Base-by-base conservation (phyloP, 2,113 vertebrate genomes). In the Corapipo altera region DNA sequence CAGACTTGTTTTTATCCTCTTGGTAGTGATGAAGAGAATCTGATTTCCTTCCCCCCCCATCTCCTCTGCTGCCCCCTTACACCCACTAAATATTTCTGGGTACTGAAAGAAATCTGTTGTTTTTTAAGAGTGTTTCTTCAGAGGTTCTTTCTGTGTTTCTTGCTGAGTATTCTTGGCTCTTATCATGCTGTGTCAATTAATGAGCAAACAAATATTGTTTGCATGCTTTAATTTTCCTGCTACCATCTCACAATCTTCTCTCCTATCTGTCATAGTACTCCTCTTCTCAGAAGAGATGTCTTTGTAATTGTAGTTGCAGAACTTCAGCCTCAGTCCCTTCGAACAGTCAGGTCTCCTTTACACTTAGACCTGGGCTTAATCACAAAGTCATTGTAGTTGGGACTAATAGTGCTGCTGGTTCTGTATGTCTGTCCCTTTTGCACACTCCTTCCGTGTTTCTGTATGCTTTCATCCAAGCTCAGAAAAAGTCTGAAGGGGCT, bases 131-230 rank as follows among this genome's bases (percentile, higher is more conserved):
- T 71, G 14, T 87, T 89, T 79, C 57, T 79, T 91, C 51, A 82
- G 78, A 88, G 74, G 48, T 85, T 71, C n/a, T 28, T 88, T 86
- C 74, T 85, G 30, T 80, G 48, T 91, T 95, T 82, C 66, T 70
- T 93, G 22, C 91, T 82, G 74, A 95, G 22, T 66, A 74, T 75
- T 94, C 52, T 88, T 93, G 74, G 64, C 75, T 95, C 8, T 82
- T 88, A 76, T 0, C 14, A 66, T 69, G 22, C 32, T 72, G 44
- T 89, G 7, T 82, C 67, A 95, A 54, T 91, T 94, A 61, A 65
- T 62, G 85, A 54, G 41, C 58, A 75, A 74, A 74, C 87, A 85
- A 91, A 64, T 78, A 35, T 1, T 87, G 10, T 79, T 94, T 75
- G 15, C 54, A 22, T 28, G 32, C 33, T 75, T 89, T 15, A 7